Evolutionary conservation across 2,888 invertebrate genomes (phyloP), one percentile per base, ranked within the genome.

Genomic region (Troides oblongomaculatus): DNA sequence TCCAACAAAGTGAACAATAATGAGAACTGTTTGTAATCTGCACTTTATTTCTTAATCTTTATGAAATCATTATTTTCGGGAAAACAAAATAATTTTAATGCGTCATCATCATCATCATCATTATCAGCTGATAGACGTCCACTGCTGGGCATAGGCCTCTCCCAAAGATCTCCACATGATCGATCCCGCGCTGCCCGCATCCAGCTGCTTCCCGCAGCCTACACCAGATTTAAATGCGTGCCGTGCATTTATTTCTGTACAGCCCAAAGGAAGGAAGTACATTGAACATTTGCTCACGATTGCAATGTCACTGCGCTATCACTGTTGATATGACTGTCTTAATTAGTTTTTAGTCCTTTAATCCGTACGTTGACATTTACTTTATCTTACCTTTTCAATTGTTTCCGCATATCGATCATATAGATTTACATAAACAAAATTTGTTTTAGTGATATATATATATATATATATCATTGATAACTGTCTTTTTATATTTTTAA

Each of bases 261-360:
- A 18, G 18, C 18, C 56, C 30, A 58, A 18, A 58, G 23, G 57
- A 58, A 58, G 57, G 57, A 58, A 58, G n/a, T 58, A 3, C 3
- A 58, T 58, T 56, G 18, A n/a, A 58, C 23, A 58, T 58, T n/a
- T 53, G 12, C 53, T 53, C n/a, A 25, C n/a, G 23, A 58, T 23
- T 14, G 23, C 57, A 58, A 58, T 23, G 57, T 58, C 57, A 58
- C 12, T 18, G 23, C 57, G n/a, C n/a, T 58, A 58, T 23, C 21
- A n/a, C 57, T 6, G 18, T 18, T 53, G 18, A 53, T 58, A 21
- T 58, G 5, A 25, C 23, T 23, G 7, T 23, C 23, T 58, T 58
- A 58, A 56, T 56, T 56, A 56, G 7, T 25, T 46, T 23, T 25
- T 36, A 60, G 60, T 60, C 60, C 60, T 60, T 61, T 39, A 61